phyloP scores from a whole-genome alignment of 2,113 vertebrate genomes.

The Astatotilapia flaviijosephi region DNA sequence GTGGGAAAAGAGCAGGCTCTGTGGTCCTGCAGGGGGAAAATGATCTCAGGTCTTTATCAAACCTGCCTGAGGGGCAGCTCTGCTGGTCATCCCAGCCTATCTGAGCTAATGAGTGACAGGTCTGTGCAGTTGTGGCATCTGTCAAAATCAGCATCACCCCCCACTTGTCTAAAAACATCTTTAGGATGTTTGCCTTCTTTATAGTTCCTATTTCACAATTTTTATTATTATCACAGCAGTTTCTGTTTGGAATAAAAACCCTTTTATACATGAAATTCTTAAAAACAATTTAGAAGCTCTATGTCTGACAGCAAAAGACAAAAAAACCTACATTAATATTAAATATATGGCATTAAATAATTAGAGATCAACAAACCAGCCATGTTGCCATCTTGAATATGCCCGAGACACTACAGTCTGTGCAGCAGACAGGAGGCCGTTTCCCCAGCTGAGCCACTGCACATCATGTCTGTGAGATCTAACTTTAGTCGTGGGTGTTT shows the following conservation, averaged over 20 bases:
- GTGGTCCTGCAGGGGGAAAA: not conserved
- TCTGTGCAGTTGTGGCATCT: constrained; percentile 13
- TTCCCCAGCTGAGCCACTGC: not conserved
- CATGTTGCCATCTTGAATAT: not conserved
- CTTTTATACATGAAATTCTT: not conserved
- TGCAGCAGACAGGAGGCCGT: not conserved
- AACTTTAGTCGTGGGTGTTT: not conserved
- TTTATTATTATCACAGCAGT: not conserved
- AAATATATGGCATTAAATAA: not conserved
- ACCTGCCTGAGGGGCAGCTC: not conserved
- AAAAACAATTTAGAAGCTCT: not conserved
- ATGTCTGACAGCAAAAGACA: not conserved
- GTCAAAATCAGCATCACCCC: not conserved
- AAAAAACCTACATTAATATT: not conserved
- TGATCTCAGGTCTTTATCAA: not conserved
- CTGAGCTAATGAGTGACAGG: constrained; percentile 7
- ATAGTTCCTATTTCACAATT: not conserved
- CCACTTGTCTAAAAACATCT: not conserved
- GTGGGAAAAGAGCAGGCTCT: not conserved
- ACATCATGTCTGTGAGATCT: not conserved
- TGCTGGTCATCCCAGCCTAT: constrained; percentile 27
- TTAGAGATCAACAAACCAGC: not conserved
- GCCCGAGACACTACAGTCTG: not conserved
- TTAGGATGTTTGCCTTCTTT: not conserved
- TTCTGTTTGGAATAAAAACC: not conserved